Evolutionary conservation across 2,797 vertebrate species (phyloP), one percentile per base, ranked within the genome.

Genomic region (Pantherophis vulpinus): DNA sequence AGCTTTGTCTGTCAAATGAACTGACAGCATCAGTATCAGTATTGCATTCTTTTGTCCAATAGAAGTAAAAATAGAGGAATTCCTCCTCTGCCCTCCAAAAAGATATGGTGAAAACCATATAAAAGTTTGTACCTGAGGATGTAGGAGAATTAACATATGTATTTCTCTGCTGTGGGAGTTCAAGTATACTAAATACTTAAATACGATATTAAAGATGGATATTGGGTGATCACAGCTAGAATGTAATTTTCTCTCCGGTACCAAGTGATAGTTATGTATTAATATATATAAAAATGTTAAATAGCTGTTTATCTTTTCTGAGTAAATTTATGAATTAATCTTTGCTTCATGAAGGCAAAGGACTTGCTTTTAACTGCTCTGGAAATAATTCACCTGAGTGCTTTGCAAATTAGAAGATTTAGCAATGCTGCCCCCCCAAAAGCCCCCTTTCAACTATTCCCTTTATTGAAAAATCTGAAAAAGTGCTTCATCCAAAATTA

Each of bases 251-350:
- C 94, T 95, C 93, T 47, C 0, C 5, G 6, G 32, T 42, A 90
- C 93, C 96, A 96, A 93, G 13, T 93, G 42, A 37, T 0, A 16
- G 94, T 66, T 94, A 87, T 92, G 91, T 92, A 87, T 32, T 60
- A 93, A 92, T 96, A 95, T 95, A 94, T 95, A 94, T 96, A 88
- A 95, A 89, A 95, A 96, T 95, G 96, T 96, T 94, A 96, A 96
- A 96, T 93, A 94, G 96, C 95, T 95, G 94, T 42, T 96, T 96
- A 95, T 96, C 96, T 94, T 96, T 96, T 96, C 93, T 95, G 94
- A 91, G 87, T 93, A 94, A 95, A 95, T 96, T 95, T 93, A 94
- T 93, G 92, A 96, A 95, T 97, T 93, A 97, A 95, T 88, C 94
- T 95, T 91, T 95, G 95, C 95, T 96, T 96, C 95, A 93, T 95